Conservation (phyloP, 2,888 invertebrate genomes). For the Brachypterus glaber region DNA sequence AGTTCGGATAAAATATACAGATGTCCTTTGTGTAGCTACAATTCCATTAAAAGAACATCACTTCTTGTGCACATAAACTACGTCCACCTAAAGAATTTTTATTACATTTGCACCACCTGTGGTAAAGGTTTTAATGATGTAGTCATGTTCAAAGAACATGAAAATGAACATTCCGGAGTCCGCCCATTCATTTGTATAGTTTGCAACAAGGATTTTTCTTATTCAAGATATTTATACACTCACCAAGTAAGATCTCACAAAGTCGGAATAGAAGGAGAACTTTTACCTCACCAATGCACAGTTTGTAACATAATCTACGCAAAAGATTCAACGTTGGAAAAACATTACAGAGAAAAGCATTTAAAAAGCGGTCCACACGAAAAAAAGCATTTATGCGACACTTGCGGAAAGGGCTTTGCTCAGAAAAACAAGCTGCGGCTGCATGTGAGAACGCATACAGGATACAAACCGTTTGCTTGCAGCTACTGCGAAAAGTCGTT, state of each 20-base stretch:
- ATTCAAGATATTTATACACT: slow-evolving; percentile 35
- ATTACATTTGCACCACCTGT: slow-evolving; percentile 46
- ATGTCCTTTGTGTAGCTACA: slow-evolving; percentile 33
- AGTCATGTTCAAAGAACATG: slow-evolving; percentile 46
- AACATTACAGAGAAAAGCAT: slow-evolving; percentile 39
- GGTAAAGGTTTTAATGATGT: slow-evolving; percentile 47
- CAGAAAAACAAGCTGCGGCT: slow-evolving; percentile 30
- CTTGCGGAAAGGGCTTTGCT: slow-evolving; percentile 35
- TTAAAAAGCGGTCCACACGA: slow-evolving; percentile 26
- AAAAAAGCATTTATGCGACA: slow-evolving; percentile 33
- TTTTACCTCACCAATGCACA: slow-evolving; percentile 37
- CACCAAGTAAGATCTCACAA: slow-evolving; percentile 33
- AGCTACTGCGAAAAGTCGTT: slow-evolving; percentile 42
- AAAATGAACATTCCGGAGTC: slow-evolving; percentile 46
- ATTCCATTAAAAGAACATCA: slow-evolving; percentile 27
- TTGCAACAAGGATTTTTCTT: slow-evolving; percentile 45
- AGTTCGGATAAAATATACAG: slow-evolving; percentile 28
- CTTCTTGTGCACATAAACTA: slow-evolving; percentile 33
- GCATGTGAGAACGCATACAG: slow-evolving; percentile 39
- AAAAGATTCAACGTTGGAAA: slow-evolving; percentile 36
- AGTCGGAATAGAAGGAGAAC: slow-evolving; percentile 38
- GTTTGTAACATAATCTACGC: slow-evolving; percentile 32
- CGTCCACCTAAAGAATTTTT: slow-evolving; percentile 36
- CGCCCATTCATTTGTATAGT: slow-evolving; percentile 45
- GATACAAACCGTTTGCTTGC: slow-evolving; percentile 41